Base-by-base conservation (phyloP, 2,113 vertebrate genomes). In the Muscicapa adusta region DNA sequence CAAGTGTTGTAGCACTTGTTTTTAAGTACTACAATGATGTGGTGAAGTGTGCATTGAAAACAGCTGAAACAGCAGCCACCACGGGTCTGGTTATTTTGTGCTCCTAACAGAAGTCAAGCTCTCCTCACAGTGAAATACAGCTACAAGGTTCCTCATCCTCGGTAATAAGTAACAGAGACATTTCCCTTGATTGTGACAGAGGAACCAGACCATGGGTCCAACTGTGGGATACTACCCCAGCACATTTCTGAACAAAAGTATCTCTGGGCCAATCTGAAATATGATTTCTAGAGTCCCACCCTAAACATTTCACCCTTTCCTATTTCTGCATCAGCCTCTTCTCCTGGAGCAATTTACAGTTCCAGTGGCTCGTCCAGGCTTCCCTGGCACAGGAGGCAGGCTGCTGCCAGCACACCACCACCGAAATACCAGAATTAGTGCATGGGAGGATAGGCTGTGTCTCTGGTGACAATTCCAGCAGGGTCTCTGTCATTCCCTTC, bases 391-490 rank as follows among this genome's bases (percentile, higher is more conserved):
- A 4, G 67, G 43, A 56, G 43, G 57, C 38, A 60, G 43, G 17
- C 6, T 67, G 42, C 33, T 2, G 8, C 74, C 51, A 24, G 56
- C 61, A 22, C 51, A 15, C 50, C 2, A 3, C 6, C 34, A 8
- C 33, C 70, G 10, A 6, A 54, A 17, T 0, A 1, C 57, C 53
- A 50, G 54, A 15, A 56, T 12, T 31, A 5, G n/a, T 2, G 2
- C 2, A 0, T 0, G 0, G 23, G 28, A 42, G 56, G 56, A n/a
- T 4, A 1, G 0, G 1, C 7, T 4, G 23, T 38, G 17, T 70
- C 54, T 29, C 77, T 12, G 6, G 51, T 31, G 73, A 25, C 53
- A 67, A 10, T 40, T 16, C 7, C 0, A 18, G 73, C 42, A 28
- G 23, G 12, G 34, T 66, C 34, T 36, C 33, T 2, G 0, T 6